Conservation (phyloP, 2,888 invertebrate species). For the Argynnis bischoffii region DNA sequence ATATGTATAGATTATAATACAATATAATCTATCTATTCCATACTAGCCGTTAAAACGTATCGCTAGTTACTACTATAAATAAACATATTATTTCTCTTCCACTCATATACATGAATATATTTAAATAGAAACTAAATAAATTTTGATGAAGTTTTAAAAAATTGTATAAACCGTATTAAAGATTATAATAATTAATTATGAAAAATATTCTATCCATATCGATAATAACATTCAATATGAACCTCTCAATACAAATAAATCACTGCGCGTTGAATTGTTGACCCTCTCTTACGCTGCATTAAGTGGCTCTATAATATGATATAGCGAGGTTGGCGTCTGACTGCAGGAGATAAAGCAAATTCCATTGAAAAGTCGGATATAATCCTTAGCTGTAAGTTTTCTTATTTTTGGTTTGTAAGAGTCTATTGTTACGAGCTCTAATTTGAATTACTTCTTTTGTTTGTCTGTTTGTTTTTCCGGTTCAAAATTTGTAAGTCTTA, state of each 20-base stretch:
- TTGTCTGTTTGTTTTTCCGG: neutral
- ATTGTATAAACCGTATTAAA: no score
- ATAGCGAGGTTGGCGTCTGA: constrained; percentile 30
- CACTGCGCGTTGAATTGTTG: constrained; percentile 37
- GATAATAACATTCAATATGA: constrained; percentile 19
- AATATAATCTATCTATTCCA: no score
- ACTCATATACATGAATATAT: no score
- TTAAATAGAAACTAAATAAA: no score
- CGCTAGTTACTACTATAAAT: no score
- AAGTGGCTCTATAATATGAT: constrained; percentile 33
- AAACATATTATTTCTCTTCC: no score
- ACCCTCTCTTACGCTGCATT: constrained; percentile 35
- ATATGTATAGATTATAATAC: no score
- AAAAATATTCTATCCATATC: constrained; percentile 16
- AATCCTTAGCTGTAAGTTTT: constrained; percentile 18
- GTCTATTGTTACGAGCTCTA: neutral
- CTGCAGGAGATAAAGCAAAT: constrained; percentile 27
- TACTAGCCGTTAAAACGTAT: no score
- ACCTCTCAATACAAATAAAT: constrained; percentile 37
- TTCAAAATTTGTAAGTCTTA: no score
- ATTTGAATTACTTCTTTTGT: neutral
- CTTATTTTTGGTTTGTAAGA: constrained; percentile 9
- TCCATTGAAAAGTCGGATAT: constrained; percentile 24
- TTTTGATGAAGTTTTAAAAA: no score
- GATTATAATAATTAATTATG: neutral